Evolutionary conservation across 2,888 invertebrate species (phyloP).

Genomic region (Meta bourneti): DNA sequence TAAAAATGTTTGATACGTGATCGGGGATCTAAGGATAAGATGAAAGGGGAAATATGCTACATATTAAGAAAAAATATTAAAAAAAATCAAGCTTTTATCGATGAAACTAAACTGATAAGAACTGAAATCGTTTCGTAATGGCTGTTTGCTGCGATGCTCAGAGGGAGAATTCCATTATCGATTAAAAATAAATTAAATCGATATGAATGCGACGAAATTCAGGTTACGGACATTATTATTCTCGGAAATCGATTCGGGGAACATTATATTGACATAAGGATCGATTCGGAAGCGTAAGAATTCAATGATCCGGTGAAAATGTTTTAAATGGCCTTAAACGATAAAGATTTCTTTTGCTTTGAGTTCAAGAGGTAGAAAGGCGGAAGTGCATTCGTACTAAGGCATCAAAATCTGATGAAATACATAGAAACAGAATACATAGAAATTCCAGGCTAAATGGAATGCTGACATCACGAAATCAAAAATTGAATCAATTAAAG

Average conservation of each 20-base stretch:
- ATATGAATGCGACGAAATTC: constrained; percentile 39
- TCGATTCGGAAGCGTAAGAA: constrained; percentile 7
- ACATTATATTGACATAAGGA: constrained; percentile 39
- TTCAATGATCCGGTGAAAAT: constrained; percentile 37
- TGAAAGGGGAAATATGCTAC: too few relatives aligned
- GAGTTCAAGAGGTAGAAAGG: background rate
- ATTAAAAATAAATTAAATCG: constrained; percentile 55
- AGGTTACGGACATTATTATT: constrained; percentile 26
- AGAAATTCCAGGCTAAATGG: background rate
- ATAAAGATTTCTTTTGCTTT: background rate
- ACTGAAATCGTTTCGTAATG: too few relatives aligned
- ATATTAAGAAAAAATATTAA: too few relatives aligned
- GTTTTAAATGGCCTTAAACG: background rate
- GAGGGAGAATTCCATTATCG: constrained; percentile 11
- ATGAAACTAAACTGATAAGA: too few relatives aligned
- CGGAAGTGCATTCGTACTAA: background rate
- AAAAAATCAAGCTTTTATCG: too few relatives aligned
- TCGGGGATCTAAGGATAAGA: too few relatives aligned
- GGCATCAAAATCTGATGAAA: background rate
- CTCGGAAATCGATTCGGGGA: constrained; percentile 24
- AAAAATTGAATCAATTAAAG: background rate
- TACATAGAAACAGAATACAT: background rate
- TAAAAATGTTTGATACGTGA: too few relatives aligned
- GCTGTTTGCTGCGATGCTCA: background rate
- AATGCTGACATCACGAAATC: background rate